A percentile compares a stretch with the other conserved stretches of the same genome.
Evolutionary conservation across 2,113 vertebrate species (phyloP).

Genomic region (Odontophorus gujanensis): DNA sequence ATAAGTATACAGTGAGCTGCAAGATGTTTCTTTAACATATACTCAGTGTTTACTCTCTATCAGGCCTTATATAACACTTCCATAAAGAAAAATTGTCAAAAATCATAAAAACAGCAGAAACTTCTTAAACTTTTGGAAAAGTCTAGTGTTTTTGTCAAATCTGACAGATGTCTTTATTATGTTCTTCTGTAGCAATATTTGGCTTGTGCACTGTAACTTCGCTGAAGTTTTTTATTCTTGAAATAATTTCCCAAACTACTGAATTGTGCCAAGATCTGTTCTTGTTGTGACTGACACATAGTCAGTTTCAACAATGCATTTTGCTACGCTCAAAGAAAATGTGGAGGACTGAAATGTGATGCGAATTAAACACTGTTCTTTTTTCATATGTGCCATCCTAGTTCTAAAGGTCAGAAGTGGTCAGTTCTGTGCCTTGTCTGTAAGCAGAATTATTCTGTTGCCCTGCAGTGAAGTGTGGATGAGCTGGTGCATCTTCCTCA

Average conservation of each 20-base stretch:
- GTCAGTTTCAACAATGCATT: neutral
- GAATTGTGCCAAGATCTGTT: neutral
- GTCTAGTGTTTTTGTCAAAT: neutral
- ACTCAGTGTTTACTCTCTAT: fast-evolving
- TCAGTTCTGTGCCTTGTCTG: neutral
- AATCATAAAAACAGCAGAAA: neutral
- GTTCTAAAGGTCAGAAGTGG: neutral
- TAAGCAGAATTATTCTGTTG: neutral
- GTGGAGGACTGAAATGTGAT: neutral
- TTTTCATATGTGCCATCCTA: neutral
- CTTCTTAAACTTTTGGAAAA: neutral
- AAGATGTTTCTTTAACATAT: neutral
- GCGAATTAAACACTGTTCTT: no score
- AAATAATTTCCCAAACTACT: neutral
- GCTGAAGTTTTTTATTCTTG: neutral
- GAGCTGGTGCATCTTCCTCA: neutral
- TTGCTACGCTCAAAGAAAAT: neutral
- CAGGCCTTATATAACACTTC: neutral
- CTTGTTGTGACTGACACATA: neutral
- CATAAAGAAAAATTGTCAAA: neutral
- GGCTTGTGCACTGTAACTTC: neutral
- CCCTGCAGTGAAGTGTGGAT: neutral
- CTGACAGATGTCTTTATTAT: neutral
- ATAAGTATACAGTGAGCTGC: neutral
- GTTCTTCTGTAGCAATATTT: neutral